phyloP scores from a whole-genome alignment of 2,888 invertebrate species.

The Mechanitis messenoides region DNA sequence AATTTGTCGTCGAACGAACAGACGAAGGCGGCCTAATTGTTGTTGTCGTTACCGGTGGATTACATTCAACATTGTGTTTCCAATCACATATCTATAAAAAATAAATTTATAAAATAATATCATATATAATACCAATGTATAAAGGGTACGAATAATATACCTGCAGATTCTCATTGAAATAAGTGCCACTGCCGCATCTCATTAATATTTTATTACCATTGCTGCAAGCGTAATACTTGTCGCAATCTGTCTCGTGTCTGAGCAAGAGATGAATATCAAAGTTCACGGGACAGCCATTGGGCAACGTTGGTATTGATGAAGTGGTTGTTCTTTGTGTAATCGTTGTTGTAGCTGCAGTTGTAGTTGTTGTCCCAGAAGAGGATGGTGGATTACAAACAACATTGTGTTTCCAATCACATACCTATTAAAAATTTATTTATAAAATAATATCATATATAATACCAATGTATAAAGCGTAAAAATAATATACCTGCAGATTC shows the following conservation, averaged over 20 bases:
- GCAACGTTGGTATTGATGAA: neutral
- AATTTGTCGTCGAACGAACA: slow-evolving; percentile 6
- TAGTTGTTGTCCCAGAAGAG: slow-evolving; percentile 22
- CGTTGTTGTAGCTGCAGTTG: slow-evolving; percentile 17
- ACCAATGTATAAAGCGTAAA: too few species aligned
- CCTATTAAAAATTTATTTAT: slow-evolving; percentile 6
- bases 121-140: neutral
- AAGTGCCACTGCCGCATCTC: slow-evolving; percentile 39
- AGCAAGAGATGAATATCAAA: slow-evolving; percentile 5
- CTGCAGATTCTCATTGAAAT: slow-evolving; percentile 9
- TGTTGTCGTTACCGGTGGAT: slow-evolving; percentile 5
- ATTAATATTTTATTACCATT: slow-evolving; percentile 25
- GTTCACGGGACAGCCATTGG: slow-evolving; percentile 6
- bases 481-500: slow-evolving; percentile 37
- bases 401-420: slow-evolving; percentile 16
- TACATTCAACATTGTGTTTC: neutral
- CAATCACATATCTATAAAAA: neutral
- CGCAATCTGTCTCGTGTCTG: slow-evolving; percentile 7
- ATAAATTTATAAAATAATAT: neutral
- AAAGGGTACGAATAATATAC: neutral
- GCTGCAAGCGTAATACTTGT: slow-evolving; percentile 17
- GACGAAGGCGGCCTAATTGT: slow-evolving; percentile 10
- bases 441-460: too few species aligned
- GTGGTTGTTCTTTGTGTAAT: slow-evolving; percentile 6
- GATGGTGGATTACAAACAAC: slow-evolving; percentile 15